Base-by-base conservation (phyloP, 2,797 vertebrate species). In the Linurgus olivaceus region DNA sequence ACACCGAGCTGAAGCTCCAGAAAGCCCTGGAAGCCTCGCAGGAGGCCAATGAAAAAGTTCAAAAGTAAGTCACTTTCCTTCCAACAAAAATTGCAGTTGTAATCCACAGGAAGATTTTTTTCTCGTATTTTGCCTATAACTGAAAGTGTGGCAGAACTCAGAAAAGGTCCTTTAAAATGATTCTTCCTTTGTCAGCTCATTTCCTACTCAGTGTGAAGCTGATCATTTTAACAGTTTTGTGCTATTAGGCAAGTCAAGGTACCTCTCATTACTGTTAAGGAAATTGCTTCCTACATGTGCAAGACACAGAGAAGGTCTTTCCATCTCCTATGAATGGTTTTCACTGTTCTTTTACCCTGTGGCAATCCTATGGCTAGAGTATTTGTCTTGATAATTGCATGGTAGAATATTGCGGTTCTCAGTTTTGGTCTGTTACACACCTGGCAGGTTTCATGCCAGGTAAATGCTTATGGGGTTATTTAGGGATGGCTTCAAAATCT, bases 41-140 rank as follows among this genome's bases (percentile, higher is more conserved):
- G 47, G 98, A 98, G 33, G 98, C 98, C 93, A 97, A 72, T 11
- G 98, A 99, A 90, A 98, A 98, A 97, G 97, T 98, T 89, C 98
- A 98, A 74, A 99, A 98, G 99, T 99, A 97, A 98, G 98, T 98
- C 44, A 18, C 42, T 82, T 80, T 42, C 57, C 23, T 91, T 91
- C 81, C 72, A 52, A 83, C 35, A 91, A 95, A 96, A 92, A 67
- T 55, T 72, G 37, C 15, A 33, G 28, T 74, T 85, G 35, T 58
- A 82, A 93, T 55, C 31, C 55, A 50, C 81, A 33, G 11, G 21
- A 72, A 88, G 31, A 1, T 57, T 89, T 86, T 65, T 54, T 71
- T 37, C 48, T 67, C 14, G 16, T 65, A 57, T 61, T 92, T 91
- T 77, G 8, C 52, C 38, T 50, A 1, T 72, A n/a, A 37, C 17